Evolutionary conservation across 2,113 vertebrate species (phyloP).

Genomic region (Sinocyclocheilus anshuiensis): DNA sequence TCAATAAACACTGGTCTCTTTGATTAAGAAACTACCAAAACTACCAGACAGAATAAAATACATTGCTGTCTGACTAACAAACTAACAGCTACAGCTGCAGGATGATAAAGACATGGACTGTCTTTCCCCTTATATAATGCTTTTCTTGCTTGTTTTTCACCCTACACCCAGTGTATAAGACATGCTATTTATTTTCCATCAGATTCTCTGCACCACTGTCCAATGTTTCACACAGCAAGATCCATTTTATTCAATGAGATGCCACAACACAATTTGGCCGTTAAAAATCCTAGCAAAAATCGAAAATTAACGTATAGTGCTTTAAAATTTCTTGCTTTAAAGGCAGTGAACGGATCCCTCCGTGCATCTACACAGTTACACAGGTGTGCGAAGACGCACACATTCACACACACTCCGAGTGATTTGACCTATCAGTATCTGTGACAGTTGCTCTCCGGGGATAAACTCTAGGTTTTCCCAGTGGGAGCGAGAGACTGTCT

Average conservation of each 20-base stretch:
- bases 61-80: not conserved
- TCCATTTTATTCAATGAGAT: not conserved
- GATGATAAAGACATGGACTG: not conserved
- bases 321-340: slow-evolving; percentile 27
- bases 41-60: not conserved
- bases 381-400: slow-evolving; percentile 13
- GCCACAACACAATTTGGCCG: slow-evolving; percentile 3
- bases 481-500: slow-evolving; percentile 50
- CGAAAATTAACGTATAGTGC: not conserved
- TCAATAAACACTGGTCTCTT: not conserved
- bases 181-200: slow-evolving; percentile 21
- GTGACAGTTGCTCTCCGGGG: slow-evolving; percentile 61
- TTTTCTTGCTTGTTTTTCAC: not conserved
- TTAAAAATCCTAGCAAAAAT: not conserved
- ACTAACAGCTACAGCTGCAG: not conserved
- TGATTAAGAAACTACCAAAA: not conserved
- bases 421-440: slow-evolving; percentile 56
- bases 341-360: not conserved
- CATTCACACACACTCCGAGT: slow-evolving; percentile 15
- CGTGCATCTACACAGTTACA: not conserved
- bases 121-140: not conserved
- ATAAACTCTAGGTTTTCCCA: slow-evolving; percentile 56
- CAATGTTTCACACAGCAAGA: slow-evolving; percentile 1
- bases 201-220: not conserved
- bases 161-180: not conserved